phyloP scores from a whole-genome alignment of 2,888 invertebrate genomes.

The Scelioninae gen. 1 region DNA sequence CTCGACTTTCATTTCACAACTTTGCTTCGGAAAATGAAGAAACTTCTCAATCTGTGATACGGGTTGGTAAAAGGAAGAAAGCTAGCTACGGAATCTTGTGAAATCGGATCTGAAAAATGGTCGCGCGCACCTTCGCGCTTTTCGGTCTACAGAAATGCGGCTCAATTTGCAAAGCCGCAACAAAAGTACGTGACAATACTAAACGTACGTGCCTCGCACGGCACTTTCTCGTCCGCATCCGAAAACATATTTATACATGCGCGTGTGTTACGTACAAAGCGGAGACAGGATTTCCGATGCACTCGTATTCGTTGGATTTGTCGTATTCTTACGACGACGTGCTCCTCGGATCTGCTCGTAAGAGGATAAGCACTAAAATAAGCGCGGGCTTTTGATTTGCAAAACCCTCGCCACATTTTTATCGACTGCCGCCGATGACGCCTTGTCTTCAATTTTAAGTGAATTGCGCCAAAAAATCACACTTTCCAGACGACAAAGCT shows the following conservation, averaged over 20 bases:
- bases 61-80: conserved; percentile 1
- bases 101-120: conserved; percentile 64
- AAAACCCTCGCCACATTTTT: conserved; percentile 55
- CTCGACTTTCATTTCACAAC: conserved; percentile 54
- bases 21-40: conserved; percentile 55
- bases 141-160: conserved; percentile 70
- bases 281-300: conserved; percentile 73
- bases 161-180: conserved; percentile 81
- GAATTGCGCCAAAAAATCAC: conserved; percentile 20
- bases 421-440: conserved; percentile 54
- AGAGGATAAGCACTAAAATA: conserved; percentile 73
- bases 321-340: conserved; percentile 75
- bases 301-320: conserved; percentile 79
- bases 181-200: conserved; percentile 81
- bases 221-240: conserved; percentile 70
- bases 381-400: conserved; percentile 64
- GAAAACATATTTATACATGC: conserved; percentile 70
- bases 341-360: conserved; percentile 60
- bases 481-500: conserved; percentile 11
- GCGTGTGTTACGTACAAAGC: conserved; percentile 59
- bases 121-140: conserved; percentile 43
- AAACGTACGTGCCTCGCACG: conserved; percentile 78
- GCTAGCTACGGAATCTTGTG: conserved; percentile 10
- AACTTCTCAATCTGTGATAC: conserved; percentile 54
- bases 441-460: conserved; percentile 25